Conservation (phyloP, 2,888 invertebrate genomes). For the Diaprepes abbreviatus region DNA sequence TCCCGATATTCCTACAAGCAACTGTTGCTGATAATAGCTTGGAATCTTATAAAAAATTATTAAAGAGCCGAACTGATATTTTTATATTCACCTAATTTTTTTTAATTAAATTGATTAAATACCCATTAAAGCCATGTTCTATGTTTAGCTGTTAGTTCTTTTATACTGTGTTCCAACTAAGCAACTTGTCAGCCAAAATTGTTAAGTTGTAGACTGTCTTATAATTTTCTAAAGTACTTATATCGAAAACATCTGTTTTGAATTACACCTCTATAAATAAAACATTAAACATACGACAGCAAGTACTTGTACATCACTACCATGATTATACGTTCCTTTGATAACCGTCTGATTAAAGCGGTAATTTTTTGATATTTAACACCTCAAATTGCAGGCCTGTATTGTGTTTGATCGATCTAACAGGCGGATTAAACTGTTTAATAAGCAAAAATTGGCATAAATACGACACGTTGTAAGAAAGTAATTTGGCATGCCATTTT, state of each 20-base stretch:
- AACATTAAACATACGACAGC: constrained; percentile 13
- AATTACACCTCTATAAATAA: constrained; percentile 9
- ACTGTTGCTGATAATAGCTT: too few species aligned
- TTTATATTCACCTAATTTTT: too few species aligned
- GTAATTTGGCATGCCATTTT: constrained; percentile 21
- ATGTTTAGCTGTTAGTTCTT: too few species aligned
- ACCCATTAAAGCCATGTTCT: too few species aligned
- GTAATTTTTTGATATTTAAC: constrained; percentile 43
- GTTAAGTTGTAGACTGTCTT: neutral
- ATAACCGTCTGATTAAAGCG: constrained; percentile 20
- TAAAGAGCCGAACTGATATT: too few species aligned
- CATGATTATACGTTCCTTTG: constrained; percentile 12
- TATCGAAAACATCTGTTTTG: neutral
- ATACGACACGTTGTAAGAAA: constrained; percentile 26
- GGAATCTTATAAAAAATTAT: too few species aligned
- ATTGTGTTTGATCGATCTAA: constrained; percentile 40
- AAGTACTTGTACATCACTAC: constrained; percentile 9
- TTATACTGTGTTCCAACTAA: too few species aligned
- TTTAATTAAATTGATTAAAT: too few species aligned
- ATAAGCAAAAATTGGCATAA: constrained; percentile 36
- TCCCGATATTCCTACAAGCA: too few species aligned
- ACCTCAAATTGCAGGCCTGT: constrained; percentile 39
- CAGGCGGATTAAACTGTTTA: constrained; percentile 34
- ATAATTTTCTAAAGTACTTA: neutral
- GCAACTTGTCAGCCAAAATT: too few species aligned